phyloP scores from a whole-genome alignment of 2,113 vertebrate genomes.

The Electrona antarctica region DNA sequence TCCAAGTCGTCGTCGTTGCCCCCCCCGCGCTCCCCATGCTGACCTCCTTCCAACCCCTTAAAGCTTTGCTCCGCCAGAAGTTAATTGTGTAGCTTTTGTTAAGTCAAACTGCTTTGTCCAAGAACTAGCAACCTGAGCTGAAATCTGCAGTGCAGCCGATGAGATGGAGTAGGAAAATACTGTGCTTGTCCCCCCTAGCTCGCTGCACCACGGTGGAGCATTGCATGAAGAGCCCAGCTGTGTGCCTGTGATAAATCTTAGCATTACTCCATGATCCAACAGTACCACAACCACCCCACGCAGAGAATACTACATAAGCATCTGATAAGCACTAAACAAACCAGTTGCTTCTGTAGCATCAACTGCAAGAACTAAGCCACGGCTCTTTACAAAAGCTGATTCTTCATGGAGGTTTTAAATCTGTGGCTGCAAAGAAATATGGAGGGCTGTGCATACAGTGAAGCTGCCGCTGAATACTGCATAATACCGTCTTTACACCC shows the following conservation, averaged over 20 bases:
- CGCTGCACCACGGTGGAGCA: slow-evolving; percentile 4
- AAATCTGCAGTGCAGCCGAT: slow-evolving; percentile 49
- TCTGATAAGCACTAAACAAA: slow-evolving; percentile 31
- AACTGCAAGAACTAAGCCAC: slow-evolving; percentile 9
- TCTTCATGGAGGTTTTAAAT: slow-evolving; percentile 47
- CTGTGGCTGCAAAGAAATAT: slow-evolving; percentile 39
- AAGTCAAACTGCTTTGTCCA: background rate
- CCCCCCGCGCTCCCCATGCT: slow-evolving; percentile 19
- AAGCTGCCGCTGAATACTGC: slow-evolving; percentile 34
- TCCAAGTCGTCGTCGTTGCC: background rate
- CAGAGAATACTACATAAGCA: background rate
- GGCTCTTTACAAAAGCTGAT: slow-evolving; percentile 23
- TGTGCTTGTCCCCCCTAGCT: slow-evolving; percentile 30
- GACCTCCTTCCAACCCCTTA: background rate
- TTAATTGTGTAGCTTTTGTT: slow-evolving; percentile 13
- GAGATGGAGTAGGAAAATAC: background rate
- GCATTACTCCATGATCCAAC: slow-evolving; percentile 13
- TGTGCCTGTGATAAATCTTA: slow-evolving; percentile 35
- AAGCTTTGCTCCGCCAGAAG: slow-evolving; percentile 13
- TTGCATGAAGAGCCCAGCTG: slow-evolving; percentile 26
- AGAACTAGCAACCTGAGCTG: slow-evolving; percentile 2
- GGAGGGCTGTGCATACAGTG: slow-evolving; percentile 29
- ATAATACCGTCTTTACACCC: slow-evolving; percentile 16
- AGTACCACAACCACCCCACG: slow-evolving; percentile 40
- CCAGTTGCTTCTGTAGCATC: slow-evolving; percentile 53